Evolutionary conservation across 2,797 vertebrate species (phyloP).

Genomic region (Pteropus rufus): DNA sequence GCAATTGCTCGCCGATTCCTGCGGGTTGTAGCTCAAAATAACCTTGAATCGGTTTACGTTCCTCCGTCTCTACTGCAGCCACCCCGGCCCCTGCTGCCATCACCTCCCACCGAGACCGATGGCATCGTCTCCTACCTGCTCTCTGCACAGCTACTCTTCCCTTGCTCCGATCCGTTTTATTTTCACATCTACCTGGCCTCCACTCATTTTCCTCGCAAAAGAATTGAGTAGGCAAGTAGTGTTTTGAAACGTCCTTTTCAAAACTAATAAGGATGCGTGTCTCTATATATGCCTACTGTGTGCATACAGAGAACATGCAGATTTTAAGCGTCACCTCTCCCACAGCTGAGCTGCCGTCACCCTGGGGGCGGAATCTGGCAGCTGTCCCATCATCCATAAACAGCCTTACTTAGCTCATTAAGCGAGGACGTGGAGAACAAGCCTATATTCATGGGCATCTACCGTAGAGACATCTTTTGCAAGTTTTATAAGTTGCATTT

Average conservation of each 20-base stretch:
- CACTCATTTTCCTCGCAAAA: neutral
- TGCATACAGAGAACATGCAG: constrained; percentile 58
- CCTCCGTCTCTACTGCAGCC: neutral
- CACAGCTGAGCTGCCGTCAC: constrained; percentile 45
- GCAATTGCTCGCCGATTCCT: neutral
- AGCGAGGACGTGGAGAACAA: constrained; percentile 36
- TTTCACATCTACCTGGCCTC: neutral
- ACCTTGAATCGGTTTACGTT: neutral
- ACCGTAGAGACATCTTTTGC: neutral
- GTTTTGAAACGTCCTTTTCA: constrained; percentile 55
- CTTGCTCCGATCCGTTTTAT: neutral
- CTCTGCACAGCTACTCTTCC: neutral
- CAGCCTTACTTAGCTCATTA: constrained; percentile 41
- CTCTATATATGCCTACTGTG: constrained; percentile 57
- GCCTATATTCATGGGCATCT: neutral
- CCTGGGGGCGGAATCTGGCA: constrained; percentile 52
- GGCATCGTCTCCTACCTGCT: neutral
- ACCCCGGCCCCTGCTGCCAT: neutral
- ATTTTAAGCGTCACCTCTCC: constrained; percentile 58
- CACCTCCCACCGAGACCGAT: neutral
- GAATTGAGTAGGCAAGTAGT: constrained; percentile 33
- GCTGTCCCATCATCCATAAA: constrained; percentile 52
- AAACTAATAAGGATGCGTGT: constrained; percentile 48
- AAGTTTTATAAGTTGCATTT: neutral
- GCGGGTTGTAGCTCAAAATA: neutral